These are phyloP conservation scores for Ursus arctos DNA, from an alignment of 2,113 vertebrate species.

Conservation along the genomic window DNA sequence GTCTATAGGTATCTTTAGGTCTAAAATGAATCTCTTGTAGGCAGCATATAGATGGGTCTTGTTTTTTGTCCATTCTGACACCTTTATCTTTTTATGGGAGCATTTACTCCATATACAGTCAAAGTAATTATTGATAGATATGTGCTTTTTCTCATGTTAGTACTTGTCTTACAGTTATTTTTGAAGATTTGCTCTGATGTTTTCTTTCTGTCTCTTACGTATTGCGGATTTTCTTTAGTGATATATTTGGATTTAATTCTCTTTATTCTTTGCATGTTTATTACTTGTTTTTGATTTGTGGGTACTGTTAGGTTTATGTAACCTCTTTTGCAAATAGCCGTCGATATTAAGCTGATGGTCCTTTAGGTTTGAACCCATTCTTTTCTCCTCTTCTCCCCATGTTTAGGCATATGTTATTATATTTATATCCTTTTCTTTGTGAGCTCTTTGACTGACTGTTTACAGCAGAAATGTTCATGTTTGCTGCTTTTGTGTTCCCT, in stretches of 20 bases:
- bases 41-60: background rate
- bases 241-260: background rate
- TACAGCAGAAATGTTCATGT: background rate
- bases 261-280: background rate
- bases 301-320: background rate
- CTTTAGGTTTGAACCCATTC: background rate
- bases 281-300: background rate
- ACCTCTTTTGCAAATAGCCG: background rate
- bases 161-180: background rate
- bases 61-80: too few relatives aligned
- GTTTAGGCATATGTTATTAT: background rate
- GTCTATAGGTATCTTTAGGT: too few relatives aligned
- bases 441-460: background rate
- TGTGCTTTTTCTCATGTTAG: background rate
- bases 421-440: background rate
- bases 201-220: background rate
- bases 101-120: background rate
- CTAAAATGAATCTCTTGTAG: too few relatives aligned
- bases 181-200: background rate
- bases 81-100: background rate
- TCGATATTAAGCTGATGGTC: background rate
- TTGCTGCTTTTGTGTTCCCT: background rate
- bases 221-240: background rate
- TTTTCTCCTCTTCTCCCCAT: background rate
- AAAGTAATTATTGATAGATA: background rate